phyloP scores from a whole-genome alignment of 2,888 invertebrate species.

The Aproaerema taeniolella region DNA sequence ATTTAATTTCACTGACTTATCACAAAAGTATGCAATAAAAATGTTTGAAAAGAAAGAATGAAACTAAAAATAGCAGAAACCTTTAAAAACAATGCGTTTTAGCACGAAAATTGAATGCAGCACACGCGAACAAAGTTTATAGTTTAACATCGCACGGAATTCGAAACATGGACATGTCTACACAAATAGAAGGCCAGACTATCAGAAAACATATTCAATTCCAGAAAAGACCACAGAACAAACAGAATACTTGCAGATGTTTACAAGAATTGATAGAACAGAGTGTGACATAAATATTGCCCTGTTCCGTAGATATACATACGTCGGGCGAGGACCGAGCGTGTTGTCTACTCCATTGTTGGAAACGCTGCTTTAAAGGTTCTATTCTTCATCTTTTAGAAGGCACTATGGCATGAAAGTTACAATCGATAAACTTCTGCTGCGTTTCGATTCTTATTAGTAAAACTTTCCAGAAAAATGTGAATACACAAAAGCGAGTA shows the following conservation, averaged over 20 bases:
- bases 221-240: slow-evolving; percentile 7
- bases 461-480: slow-evolving; percentile 65
- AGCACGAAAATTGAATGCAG: too few species aligned
- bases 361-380: slow-evolving; percentile 77
- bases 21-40: too few species aligned
- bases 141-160: slow-evolving; percentile 3
- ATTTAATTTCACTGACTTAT: too few species aligned
- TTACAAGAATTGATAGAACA: slow-evolving; percentile 35
- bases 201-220: slow-evolving; percentile 10
- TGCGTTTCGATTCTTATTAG: slow-evolving; percentile 75
- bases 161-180: slow-evolving; percentile 6
- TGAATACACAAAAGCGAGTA: slow-evolving; percentile 70
- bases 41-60: too few species aligned
- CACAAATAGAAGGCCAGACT: slow-evolving; percentile 2
- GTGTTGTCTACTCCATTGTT: slow-evolving; percentile 77
- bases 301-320: slow-evolving; percentile 76
- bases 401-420: slow-evolving; percentile 77
- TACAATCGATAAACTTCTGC: slow-evolving; percentile 75
- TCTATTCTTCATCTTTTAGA: slow-evolving; percentile 75
- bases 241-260: too few species aligned
- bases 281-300: slow-evolving; percentile 68
- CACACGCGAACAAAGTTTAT: neutral
- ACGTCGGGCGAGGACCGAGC: slow-evolving; percentile 70
- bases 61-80: too few species aligned
- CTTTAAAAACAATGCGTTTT: too few species aligned